Evolutionary conservation across 2,797 vertebrate species (phyloP).

Genomic region (Anguilla pacifica): DNA sequence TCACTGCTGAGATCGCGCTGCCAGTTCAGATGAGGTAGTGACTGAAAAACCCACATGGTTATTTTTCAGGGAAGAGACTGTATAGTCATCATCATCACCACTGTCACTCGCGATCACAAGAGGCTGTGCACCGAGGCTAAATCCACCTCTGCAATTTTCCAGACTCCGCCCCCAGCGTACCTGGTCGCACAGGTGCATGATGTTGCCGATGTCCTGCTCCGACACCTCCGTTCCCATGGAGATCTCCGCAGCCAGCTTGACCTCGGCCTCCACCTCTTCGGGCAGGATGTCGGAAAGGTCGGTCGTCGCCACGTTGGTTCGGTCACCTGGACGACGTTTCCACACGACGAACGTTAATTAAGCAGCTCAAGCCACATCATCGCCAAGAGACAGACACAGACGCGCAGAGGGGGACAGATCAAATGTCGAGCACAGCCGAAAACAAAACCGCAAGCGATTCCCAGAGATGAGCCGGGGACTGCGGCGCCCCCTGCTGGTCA

Average conservation of each 20-base stretch:
- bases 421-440: background rate
- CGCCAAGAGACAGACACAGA: constrained; percentile 30
- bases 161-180: constrained; percentile 54
- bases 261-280: constrained; percentile 90
- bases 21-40: constrained; percentile 91
- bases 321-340: constrained; percentile 74
- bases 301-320: constrained; percentile 84
- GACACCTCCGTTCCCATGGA: constrained; percentile 99
- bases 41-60: constrained; percentile 70
- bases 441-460: background rate
- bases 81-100: constrained; percentile 67
- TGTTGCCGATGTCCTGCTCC: constrained; percentile 92
- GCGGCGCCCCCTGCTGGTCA: background rate
- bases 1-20: background rate
- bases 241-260: constrained; percentile 94
- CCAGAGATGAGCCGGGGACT: background rate
- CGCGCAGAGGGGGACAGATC: background rate
- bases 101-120: constrained; percentile 23
- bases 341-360: constrained; percentile 37
- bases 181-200: constrained; percentile 93
- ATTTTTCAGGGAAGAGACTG: constrained; percentile 60
- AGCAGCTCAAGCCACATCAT: constrained; percentile 25
- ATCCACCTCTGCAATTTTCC: background rate
- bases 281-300: constrained; percentile 90
- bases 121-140: too few relatives aligned